A percentile compares a stretch with the other conserved stretches of the same genome.
These are phyloP conservation scores for Semotilus atromaculatus DNA, from an alignment of 2,797 vertebrate genomes.

Conservation along the genomic window DNA sequence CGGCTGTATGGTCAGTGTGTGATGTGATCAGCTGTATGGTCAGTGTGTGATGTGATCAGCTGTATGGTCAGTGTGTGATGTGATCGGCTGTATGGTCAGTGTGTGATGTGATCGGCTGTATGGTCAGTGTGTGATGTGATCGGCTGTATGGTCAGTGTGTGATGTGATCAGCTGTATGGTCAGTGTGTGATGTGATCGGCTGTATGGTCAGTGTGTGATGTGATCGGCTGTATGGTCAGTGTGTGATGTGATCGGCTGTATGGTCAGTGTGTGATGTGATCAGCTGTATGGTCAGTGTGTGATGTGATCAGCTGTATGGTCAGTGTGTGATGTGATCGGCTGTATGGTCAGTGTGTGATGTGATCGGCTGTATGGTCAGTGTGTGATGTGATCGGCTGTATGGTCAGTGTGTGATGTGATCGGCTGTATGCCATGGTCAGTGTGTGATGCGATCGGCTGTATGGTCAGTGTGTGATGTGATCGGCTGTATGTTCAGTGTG, in stretches of 20 bases:
- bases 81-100: no score
- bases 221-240: no score
- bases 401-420: not conserved
- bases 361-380: no score
- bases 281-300: no score
- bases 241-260: not conserved
- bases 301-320: no score
- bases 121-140: not conserved
- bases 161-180: no score
- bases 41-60: not conserved
- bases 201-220: not conserved
- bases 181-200: not conserved
- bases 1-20: no score
- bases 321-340: not conserved
- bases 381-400: not conserved
- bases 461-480: not conserved
- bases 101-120: not conserved
- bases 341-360: not conserved
- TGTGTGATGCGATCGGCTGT: not conserved
- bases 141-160: no score
- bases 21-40: no score
- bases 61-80: not conserved
- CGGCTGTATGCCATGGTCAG: no score
- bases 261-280: not conserved
- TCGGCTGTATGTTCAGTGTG: no score